These are phyloP conservation scores for Laticauda colubrina DNA, from an alignment of 2,113 vertebrate species.

Conservation along the genomic window DNA sequence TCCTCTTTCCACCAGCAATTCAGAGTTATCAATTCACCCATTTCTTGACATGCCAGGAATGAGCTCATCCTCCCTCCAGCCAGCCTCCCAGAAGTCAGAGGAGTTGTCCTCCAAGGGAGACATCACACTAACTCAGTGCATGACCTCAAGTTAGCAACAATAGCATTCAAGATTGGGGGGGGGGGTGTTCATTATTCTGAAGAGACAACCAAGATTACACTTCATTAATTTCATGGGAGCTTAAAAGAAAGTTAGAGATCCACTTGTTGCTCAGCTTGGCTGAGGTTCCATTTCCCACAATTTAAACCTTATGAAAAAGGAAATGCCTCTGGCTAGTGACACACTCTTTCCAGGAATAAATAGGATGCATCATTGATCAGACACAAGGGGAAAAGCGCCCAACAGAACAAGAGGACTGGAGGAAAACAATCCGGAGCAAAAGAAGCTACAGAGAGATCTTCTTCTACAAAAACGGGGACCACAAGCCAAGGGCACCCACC, in stretches of 20 bases:
- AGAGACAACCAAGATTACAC: neutral
- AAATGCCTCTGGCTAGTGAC: slow-evolving; percentile 6
- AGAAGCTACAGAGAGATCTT: neutral
- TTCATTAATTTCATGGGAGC: neutral
- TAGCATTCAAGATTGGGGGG: neutral
- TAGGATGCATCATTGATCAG: neutral
- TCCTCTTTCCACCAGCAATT: too few species aligned
- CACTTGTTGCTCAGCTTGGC: neutral
- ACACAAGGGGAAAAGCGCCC: neutral
- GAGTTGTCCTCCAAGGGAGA: too few species aligned
- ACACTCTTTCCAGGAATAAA: neutral
- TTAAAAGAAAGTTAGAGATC: neutral
- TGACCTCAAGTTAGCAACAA: neutral
- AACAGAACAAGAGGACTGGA: neutral
- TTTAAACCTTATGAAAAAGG: neutral
- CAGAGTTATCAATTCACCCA: too few species aligned
- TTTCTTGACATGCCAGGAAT: too few species aligned
- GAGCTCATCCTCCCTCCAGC: too few species aligned
- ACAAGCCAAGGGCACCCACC: too few species aligned
- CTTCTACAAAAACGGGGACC: neutral
- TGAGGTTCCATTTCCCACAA: neutral
- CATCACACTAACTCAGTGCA: neutral
- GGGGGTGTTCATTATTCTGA: neutral
- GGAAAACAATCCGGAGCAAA: neutral
- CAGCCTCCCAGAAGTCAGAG: too few species aligned